Percentiles rank a stretch among this genome's conserved stretches.
These are phyloP conservation scores for Oreonectes daqikongensis DNA, from an alignment of 2,797 vertebrate genomes.

Conservation along the genomic window DNA sequence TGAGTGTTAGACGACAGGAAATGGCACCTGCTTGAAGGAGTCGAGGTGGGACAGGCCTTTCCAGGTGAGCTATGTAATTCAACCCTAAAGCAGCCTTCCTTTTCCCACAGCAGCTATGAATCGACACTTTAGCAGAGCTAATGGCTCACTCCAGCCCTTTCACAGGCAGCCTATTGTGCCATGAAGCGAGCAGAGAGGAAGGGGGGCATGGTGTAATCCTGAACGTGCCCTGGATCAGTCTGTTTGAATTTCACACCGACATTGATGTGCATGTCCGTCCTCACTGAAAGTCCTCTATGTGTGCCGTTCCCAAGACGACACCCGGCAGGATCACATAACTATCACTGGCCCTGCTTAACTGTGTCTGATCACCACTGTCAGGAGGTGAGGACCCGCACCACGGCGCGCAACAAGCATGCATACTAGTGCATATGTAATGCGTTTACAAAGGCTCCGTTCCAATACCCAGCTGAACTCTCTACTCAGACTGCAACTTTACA, in stretches of 20 bases:
- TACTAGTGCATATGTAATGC: neutral
- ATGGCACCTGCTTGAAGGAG: constrained; percentile 47
- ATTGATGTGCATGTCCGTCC: constrained; percentile 68
- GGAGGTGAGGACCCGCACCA: neutral
- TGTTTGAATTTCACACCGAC: constrained; percentile 84
- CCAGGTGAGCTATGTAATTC: constrained; percentile 71
- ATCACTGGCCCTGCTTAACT: constrained; percentile 44
- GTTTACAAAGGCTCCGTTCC: neutral
- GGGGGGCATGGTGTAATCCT: constrained; percentile 79
- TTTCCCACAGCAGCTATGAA: constrained; percentile 81
- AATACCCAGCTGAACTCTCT: neutral
- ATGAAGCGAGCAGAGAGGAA: constrained; percentile 72
- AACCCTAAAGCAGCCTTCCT: constrained; percentile 72
- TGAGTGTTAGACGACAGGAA: constrained; percentile 69
- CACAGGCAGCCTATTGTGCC: constrained; percentile 79
- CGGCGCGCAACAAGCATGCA: constrained; percentile 16
- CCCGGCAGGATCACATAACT: constrained; percentile 57
- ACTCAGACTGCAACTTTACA: neutral
- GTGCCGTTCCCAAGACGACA: constrained; percentile 68
- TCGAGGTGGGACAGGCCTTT: constrained; percentile 54
- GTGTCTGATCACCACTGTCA: constrained; percentile 28
- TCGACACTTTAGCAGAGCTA: constrained; percentile 76
- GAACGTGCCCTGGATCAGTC: constrained; percentile 86
- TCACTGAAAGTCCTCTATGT: constrained; percentile 72
- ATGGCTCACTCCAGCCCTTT: constrained; percentile 78